phyloP scores from a whole-genome alignment of 1,140 invertebrate genomes.

The Chironomus tepperi region DNA sequence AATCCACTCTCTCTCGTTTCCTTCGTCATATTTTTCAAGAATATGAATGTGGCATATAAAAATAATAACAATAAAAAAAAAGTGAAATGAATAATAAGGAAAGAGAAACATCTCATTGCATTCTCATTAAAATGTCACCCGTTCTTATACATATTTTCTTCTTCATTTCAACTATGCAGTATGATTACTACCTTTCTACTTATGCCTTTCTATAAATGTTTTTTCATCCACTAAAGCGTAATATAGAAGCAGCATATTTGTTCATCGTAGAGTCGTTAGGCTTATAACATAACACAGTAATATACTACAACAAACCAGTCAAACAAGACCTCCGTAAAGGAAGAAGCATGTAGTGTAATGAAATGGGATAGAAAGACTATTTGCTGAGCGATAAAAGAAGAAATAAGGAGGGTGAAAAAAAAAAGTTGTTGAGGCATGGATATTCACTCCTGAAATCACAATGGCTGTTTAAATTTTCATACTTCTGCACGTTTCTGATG shows the following conservation, averaged over 20 bases:
- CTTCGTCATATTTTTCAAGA: neutral
- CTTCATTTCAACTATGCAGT: no score
- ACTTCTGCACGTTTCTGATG: conserved; percentile 6
- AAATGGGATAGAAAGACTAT: neutral
- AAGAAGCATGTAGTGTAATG: no score
- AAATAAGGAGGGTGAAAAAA: neutral
- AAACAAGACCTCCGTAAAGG: no score
- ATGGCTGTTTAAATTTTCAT: conserved; percentile 8
- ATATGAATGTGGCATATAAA: neutral
- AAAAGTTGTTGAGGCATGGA: conserved; percentile 12
- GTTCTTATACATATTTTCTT: neutral
- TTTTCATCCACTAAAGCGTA: neutral
- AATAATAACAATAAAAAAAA: neutral
- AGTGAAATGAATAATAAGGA: neutral
- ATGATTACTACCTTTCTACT: neutral
- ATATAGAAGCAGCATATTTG: no score
- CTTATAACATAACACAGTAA: no score
- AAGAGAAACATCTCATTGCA: conserved; percentile 3
- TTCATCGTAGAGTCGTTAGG: no score
- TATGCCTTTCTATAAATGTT: conserved; percentile 11
- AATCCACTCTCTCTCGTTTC: neutral
- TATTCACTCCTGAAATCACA: conserved; percentile 12
- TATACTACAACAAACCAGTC: no score
- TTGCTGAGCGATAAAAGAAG: neutral
- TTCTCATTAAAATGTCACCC: conserved; percentile 2